Evolutionary conservation across 2,797 vertebrate genomes (phyloP), one percentile per base, ranked within the genome.

Genomic region (Onychomys torridus): DNA sequence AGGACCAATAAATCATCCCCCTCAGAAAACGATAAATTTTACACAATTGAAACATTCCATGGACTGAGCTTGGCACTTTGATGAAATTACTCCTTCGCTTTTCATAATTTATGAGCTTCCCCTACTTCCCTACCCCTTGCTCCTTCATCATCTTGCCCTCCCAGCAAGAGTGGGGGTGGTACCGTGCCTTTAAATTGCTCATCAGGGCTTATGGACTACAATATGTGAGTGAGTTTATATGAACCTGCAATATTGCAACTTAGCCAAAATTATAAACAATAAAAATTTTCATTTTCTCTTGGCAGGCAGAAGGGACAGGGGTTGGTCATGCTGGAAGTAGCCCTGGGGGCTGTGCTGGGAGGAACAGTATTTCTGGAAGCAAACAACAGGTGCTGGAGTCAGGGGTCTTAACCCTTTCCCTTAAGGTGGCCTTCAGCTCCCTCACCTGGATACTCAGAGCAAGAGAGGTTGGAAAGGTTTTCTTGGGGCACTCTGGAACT

Each of bases 1-100:
- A 99, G 98, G 97, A 92, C 93, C 97, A 57, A 90, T 98, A 98
- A 99, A 98, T 98, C 67, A 96, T 98, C 96, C 88, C 82, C 97
- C 46, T 93, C 96, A 97, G 98, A 98, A 98, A 98, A 98, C 98
- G 98, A 98, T 98, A 98, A 98, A 99, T 98, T 98, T 97, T 96
- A 97, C 97, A 98, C 98, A 98, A 98, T 98, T 98, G 98, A 98
- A 98, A 98, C 98, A 98, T 98, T 98, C 98, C 98, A 98, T 96
- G 95, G 97, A 97, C 96, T 96, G 96, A 98, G 97, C 97, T 98
- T 98, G 98, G 98, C 96, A 98, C 98, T 98, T 98, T 98, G 98
- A 98, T 98, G 98, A 98, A 98, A 98, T 98, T 98, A 98, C 97
- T 98, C 96, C 97, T 98, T 98, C 95, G 96, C 97, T 97, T 97